Evolutionary conservation across 2,888 invertebrate species (phyloP).

Genomic region (Helicoverpa assulta): DNA sequence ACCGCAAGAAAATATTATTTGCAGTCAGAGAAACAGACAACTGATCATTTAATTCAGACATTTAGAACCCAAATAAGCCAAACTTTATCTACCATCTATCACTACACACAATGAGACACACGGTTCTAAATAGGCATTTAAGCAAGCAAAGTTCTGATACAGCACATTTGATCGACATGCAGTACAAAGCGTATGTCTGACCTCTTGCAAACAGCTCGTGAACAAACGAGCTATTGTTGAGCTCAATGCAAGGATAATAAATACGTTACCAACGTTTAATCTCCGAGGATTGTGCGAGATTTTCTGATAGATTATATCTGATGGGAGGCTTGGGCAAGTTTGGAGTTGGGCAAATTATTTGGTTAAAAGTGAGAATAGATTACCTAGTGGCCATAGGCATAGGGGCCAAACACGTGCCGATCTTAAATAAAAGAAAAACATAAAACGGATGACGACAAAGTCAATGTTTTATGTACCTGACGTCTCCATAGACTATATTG

Average conservation of each 20-base stretch:
- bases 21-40: too few species aligned
- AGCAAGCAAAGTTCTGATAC: slow-evolving; percentile 22
- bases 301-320: slow-evolving; percentile 70
- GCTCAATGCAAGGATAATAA: slow-evolving; percentile 62
- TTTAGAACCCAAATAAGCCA: too few species aligned
- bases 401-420: too few species aligned
- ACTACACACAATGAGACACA: background rate
- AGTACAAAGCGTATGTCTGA: slow-evolving; percentile 48
- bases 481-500: too few species aligned
- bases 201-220: slow-evolving; percentile 45
- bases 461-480: too few species aligned
- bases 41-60: too few species aligned
- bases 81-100: too few species aligned
- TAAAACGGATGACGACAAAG: too few species aligned
- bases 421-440: too few species aligned
- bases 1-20: too few species aligned
- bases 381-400: too few species aligned
- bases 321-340: slow-evolving; percentile 16
- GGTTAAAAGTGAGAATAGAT: too few species aligned
- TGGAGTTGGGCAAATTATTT: slow-evolving; percentile 30
- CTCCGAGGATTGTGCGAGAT: slow-evolving; percentile 74
- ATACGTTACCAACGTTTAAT: slow-evolving; percentile 71
- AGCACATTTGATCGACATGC: slow-evolving; percentile 40
- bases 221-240: slow-evolving; percentile 64
- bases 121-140: slow-evolving; percentile 1